Evolutionary conservation across 1,140 invertebrate species (phyloP), one percentile per base, ranked within the genome.

Genomic region (Achroia grisella): DNA sequence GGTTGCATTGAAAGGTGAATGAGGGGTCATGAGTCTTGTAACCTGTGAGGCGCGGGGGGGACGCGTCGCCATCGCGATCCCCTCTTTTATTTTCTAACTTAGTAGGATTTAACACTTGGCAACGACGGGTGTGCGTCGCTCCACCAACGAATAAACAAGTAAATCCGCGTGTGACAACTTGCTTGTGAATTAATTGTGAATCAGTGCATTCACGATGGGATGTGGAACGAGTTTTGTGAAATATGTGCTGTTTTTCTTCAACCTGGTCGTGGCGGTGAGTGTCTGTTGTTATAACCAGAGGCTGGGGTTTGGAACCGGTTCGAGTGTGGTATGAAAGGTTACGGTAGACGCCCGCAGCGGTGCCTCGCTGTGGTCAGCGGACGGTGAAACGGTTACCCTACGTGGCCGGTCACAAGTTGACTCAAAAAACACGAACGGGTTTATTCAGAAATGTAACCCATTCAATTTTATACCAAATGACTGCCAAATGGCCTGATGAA

Each of bases 251-350:
- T 95, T 95, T 74, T 88, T 93, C 61, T 94, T 95, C 89, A 95
- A 95, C 80, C 87, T 95, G 61, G 76, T 95, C 35, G 95, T 95
- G 81, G 93, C 93, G 82, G 94, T 95, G 83, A 94, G 91, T 90
- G 65, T 23, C 2, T 23, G 17, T 23, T 23, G 17, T 23, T 35
- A 47, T 37, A 66, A 71, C 17, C 17, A 23, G 17, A 23, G 2
- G 2, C 17, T 71, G 72, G 74, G 67, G 67, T 28, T 10, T 30
- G 64, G 61, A 81, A 81, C 80, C 77, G 80, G 77, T 84, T 81
- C 71, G 31, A 42, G 50, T 56, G 50, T 52, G 44, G 50, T 56
- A 52, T 52, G 17, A 23, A 23, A 23, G 17, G 52, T 70, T 66
- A 60, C 61, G 58, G 55, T 71, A 61, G 42, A 27, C 55, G 50